These are phyloP conservation scores for Drosophila novamexicana DNA, from an alignment of 1,140 invertebrate genomes.

Conservation along the genomic window DNA sequence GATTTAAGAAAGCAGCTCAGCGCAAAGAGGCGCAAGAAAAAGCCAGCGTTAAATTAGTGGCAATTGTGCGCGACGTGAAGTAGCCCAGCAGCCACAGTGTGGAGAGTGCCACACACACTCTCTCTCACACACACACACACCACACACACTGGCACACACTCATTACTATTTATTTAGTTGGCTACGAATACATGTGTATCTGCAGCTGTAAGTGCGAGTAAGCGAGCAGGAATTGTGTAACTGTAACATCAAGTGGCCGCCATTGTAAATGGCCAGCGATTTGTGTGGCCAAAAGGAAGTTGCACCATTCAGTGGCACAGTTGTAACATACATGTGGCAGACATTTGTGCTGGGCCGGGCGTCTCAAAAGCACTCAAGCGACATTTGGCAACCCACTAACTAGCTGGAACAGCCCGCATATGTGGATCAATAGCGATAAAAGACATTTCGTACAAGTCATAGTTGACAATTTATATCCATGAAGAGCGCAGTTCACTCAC, in stretches of 20 bases:
- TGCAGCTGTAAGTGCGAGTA: constrained; percentile 26
- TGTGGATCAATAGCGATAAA: constrained; percentile 3
- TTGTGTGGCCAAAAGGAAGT: constrained; percentile 37
- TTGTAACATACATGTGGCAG: background rate
- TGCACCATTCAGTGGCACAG: constrained; percentile 11
- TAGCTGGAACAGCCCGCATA: background rate
- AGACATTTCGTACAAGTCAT: background rate
- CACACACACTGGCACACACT: constrained; percentile 21
- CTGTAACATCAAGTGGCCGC: constrained; percentile 32
- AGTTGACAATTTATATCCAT: too few species aligned
- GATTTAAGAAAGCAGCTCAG: constrained; percentile 73
- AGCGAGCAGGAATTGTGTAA: constrained; percentile 32
- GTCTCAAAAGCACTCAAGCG: constrained; percentile 18
- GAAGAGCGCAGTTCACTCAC: too few species aligned
- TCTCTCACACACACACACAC: constrained; percentile 15
- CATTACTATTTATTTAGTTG: constrained; percentile 78
- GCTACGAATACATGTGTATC: constrained; percentile 42
- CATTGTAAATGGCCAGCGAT: constrained; percentile 51
- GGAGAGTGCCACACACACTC: constrained; percentile 25
- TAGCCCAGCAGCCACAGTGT: constrained; percentile 33
- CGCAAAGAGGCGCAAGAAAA: constrained; percentile 46
- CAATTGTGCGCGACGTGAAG: constrained; percentile 79
- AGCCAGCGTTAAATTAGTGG: constrained; percentile 77
- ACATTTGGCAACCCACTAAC: constrained; percentile 17
- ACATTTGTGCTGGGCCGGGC: constrained; percentile 9